Evolutionary conservation across 2,888 invertebrate species (phyloP).

Genomic region (Acrobasis repandana): DNA sequence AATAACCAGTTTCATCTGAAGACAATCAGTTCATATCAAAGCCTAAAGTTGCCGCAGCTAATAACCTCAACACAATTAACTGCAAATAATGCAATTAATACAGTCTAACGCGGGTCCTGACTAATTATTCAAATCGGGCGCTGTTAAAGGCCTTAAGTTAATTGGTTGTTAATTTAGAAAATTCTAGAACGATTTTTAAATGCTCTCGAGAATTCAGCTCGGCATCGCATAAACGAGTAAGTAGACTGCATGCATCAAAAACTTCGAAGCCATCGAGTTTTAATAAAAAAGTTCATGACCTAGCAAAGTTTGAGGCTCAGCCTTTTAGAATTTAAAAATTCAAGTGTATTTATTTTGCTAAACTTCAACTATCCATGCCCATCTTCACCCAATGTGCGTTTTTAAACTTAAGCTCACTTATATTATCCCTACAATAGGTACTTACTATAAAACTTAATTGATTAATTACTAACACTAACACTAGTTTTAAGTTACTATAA

Average conservation of each 20-base stretch:
- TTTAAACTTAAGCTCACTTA: neutral
- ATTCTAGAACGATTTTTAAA: neutral
- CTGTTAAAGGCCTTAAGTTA: neutral
- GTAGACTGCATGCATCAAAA: conserved; percentile 21
- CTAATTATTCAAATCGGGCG: neutral
- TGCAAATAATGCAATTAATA: neutral
- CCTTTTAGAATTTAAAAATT: conserved; percentile 8
- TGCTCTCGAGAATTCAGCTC: conserved; percentile 3
- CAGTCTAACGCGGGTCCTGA: neutral
- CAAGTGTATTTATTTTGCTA: neutral
- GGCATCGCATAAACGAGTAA: conserved; percentile 15
- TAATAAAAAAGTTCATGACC: conserved; percentile 18
- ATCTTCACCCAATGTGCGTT: neutral
- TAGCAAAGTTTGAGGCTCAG: conserved; percentile 3
- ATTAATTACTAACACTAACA: no score
- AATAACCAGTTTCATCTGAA: neutral
- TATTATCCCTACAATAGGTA: no score
- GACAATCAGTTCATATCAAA: neutral
- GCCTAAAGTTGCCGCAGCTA: neutral
- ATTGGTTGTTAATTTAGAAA: neutral
- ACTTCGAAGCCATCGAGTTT: conserved; percentile 16
- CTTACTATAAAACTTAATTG: no score
- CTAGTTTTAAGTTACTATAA: no score
- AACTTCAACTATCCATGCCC: neutral
- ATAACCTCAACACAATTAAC: neutral